Base-by-base conservation (phyloP, 2,113 vertebrate species). In the Dipodomys ordii region DNA sequence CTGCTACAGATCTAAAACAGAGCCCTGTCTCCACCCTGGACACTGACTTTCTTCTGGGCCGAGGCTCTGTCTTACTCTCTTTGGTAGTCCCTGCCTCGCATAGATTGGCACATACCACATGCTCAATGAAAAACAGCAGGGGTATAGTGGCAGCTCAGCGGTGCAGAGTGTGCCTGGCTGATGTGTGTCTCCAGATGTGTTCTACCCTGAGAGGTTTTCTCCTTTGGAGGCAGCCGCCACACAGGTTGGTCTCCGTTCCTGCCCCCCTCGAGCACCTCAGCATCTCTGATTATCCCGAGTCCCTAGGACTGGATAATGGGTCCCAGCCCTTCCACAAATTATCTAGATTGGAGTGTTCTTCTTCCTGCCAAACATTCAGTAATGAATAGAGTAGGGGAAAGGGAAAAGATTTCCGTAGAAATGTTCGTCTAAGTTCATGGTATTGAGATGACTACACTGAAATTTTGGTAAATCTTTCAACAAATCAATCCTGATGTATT, bases 381-480 rank as follows among this genome's bases (percentile, higher is more conserved):
- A n/a, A 73, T n/a, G 35, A n/a, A 73, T n/a, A n/a, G 15, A 83
- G 62, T 68, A 72, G 62, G 71, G 72, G 83, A 74, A 64, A 79
- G 74, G 60, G 53, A 74, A 79, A 90, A 35, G 15, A 71, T 28
- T 73, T 93, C 68, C 18, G 10, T 86, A 71, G 82, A 87, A 83
- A 64, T 93, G 20, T 77, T 27, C 46, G 62, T 92, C 80, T 67
- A 6, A 11, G 78, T 9, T 90, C 25, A 35, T 8, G 23, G 71
- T 80, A 30, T 65, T 85, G 78, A 71, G 72, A 69, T 84, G 30
- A 57, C 53, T 1, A 9, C 35, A 13, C 16, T 86, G 49, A 83
- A 60, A 74, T 77, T 95, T 69, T 68, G 46, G 62, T 85, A 92
- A 94, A 62, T 27, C 15, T 62, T 88, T 83, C 68, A 71, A 88